phyloP scores from a whole-genome alignment of 2,113 vertebrate genomes.

The Rhynchomys soricoides region DNA sequence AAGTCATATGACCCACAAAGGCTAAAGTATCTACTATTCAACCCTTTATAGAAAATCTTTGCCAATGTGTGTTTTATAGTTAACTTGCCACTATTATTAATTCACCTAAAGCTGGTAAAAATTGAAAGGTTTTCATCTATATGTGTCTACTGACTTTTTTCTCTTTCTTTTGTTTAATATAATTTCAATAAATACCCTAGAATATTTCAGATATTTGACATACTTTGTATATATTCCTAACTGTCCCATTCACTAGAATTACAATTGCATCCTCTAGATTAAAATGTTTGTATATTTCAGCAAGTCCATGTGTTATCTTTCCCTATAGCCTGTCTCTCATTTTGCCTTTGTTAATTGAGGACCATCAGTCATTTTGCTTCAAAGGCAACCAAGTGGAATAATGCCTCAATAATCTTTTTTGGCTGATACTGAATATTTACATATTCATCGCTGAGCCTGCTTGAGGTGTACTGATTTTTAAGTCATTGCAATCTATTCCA shows the following conservation, averaged over 20 bases:
- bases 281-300: not conserved
- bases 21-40: not conserved
- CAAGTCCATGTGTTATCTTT: not conserved
- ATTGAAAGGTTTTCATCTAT: not conserved
- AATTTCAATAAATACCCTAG: not conserved
- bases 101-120: conserved; percentile 18
- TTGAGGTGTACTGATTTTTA: conserved; percentile 77
- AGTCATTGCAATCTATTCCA: conserved; percentile 74
- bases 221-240: not conserved
- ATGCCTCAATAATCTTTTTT: conserved; percentile 35
- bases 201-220: not conserved
- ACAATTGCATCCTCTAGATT: not conserved
- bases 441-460: conserved; percentile 51
- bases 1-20: not conserved
- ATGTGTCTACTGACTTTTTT: conserved; percentile 5
- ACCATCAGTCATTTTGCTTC: conserved; percentile 42
- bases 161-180: not conserved
- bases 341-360: not conserved
- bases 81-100: not conserved
- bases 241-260: not conserved
- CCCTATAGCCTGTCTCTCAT: conserved; percentile 3
- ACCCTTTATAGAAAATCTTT: not conserved
- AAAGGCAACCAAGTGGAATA: conserved; percentile 47
- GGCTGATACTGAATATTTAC: conserved; percentile 15
- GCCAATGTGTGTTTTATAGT: not conserved